A percentile compares a stretch with the other conserved stretches of the same genome.
These are phyloP conservation scores for Tachina lurida DNA, from an alignment of 2,888 invertebrate species.

Conservation along the genomic window DNA sequence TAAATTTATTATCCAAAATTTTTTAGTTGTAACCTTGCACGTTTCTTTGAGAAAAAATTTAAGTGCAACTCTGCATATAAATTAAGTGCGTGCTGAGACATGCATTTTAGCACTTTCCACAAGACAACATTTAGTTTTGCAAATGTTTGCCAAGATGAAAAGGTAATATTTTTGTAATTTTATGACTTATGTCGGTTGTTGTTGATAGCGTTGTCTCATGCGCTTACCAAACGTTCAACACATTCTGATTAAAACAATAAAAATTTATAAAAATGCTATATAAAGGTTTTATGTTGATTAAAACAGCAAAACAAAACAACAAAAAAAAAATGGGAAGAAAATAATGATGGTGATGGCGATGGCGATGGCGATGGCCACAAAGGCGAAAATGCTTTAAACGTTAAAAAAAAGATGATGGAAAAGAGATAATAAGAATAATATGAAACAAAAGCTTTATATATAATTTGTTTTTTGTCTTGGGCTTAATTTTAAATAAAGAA, in stretches of 20 bases:
- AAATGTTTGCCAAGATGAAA: constrained; percentile 46
- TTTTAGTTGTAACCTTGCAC: constrained; percentile 63
- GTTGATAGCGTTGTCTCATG: neutral
- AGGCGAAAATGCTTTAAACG: constrained; percentile 34
- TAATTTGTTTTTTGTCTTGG: neutral
- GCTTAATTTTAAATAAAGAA: constrained; percentile 6
- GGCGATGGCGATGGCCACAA: constrained; percentile 16
- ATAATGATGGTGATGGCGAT: constrained; percentile 23
- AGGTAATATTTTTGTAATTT: constrained; percentile 64
- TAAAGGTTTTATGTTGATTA: constrained; percentile 13
- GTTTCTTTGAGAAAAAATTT: constrained; percentile 35
- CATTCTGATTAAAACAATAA: constrained; percentile 65
- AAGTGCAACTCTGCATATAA: constrained; percentile 63
- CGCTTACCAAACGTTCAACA: constrained; percentile 48
- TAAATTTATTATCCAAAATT: constrained; percentile 48
- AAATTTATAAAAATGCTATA: constrained; percentile 36
- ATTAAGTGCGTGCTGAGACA: constrained; percentile 70
- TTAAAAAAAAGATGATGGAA: constrained; percentile 34
- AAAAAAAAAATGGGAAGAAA: constrained; percentile 40
- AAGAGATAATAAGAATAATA: constrained; percentile 41
- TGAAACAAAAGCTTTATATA: neutral
- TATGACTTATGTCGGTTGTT: constrained; percentile 64
- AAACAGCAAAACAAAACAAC: constrained; percentile 17
- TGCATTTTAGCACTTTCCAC: constrained; percentile 60
- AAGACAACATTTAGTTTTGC: neutral